These are phyloP conservation scores for Zoroaster sp. DNA, from an alignment of 53 echinoderm and acorn worm species.

Conservation along the genomic window DNA sequence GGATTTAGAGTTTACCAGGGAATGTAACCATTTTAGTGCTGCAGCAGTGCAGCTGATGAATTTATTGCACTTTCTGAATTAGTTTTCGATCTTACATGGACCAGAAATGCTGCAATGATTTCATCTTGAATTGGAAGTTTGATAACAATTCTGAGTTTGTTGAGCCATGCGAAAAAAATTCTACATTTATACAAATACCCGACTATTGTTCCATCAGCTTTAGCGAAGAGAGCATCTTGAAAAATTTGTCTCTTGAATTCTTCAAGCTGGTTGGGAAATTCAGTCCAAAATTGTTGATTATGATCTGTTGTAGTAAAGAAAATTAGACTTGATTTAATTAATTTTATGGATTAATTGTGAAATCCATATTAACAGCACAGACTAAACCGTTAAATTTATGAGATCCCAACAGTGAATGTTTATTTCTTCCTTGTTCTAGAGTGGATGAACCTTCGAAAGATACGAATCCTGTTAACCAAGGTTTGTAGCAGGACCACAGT, in stretches of 20 bases:
- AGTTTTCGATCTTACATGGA: neutral
- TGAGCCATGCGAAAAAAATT: neutral
- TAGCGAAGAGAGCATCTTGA: neutral
- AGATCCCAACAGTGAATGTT: neutral
- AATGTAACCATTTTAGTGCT: constrained; percentile 1
- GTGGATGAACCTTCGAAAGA: neutral
- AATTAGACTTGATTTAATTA: neutral
- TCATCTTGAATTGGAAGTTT: neutral
- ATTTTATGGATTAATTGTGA: neutral
- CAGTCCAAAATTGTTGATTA: neutral
- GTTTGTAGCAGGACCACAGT: neutral
- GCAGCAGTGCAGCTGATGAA: neutral
- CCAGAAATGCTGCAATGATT: neutral
- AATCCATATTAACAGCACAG: neutral
- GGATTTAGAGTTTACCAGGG: neutral
- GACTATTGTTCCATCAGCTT: neutral
- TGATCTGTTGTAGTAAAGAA: neutral
- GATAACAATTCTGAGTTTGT: neutral
- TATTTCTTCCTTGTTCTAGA: neutral
- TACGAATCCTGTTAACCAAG: neutral
- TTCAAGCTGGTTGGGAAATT: neutral
- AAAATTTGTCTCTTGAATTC: neutral
- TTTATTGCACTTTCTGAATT: neutral
- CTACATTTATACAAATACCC: constrained; percentile 3
- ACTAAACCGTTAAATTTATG: neutral